phyloP scores from a whole-genome alignment of 2,113 vertebrate genomes.

The Pelecanus crispus region DNA sequence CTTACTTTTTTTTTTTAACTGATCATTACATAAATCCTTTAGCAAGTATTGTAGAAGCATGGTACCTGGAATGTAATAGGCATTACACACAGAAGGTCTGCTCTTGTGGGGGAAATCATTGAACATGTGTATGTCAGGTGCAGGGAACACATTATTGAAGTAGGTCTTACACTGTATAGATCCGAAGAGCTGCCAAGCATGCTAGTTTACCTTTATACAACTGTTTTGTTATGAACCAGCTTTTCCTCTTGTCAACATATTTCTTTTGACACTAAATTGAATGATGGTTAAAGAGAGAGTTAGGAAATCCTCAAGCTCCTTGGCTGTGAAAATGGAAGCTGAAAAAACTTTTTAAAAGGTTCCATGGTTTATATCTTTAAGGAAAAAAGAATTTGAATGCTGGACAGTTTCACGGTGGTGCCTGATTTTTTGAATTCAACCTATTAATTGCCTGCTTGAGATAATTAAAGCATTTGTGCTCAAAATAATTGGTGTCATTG shows the following conservation, averaged over 20 bases:
- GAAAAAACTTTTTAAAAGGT: neutral
- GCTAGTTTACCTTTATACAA: neutral
- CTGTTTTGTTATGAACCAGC: neutral
- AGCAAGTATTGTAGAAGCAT: neutral
- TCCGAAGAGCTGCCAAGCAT: neutral
- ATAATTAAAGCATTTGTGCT: slow-evolving; percentile 65
- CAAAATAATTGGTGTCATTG: slow-evolving; percentile 64
- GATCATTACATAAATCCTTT: neutral
- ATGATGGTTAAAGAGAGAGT: neutral
- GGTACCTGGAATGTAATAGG: neutral
- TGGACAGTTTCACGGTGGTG: slow-evolving; percentile 5
- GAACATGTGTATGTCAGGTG: neutral
- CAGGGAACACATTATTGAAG: neutral
- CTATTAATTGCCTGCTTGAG: slow-evolving; percentile 63
- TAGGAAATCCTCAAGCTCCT: neutral
- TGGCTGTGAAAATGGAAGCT: neutral
- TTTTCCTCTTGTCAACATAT: neutral
- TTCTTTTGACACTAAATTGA: neutral
- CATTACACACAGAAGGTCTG: neutral
- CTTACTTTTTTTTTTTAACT: neutral
- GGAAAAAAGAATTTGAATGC: slow-evolving; percentile 14
- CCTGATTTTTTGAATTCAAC: slow-evolving; percentile 45
- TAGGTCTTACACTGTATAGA: neutral
- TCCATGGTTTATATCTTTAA: neutral
- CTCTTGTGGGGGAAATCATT: neutral